Percentiles rank a stretch among this genome's conserved stretches.
Evolutionary conservation across 2,888 invertebrate species (phyloP).

Genomic region (Ormyrus labotus): DNA sequence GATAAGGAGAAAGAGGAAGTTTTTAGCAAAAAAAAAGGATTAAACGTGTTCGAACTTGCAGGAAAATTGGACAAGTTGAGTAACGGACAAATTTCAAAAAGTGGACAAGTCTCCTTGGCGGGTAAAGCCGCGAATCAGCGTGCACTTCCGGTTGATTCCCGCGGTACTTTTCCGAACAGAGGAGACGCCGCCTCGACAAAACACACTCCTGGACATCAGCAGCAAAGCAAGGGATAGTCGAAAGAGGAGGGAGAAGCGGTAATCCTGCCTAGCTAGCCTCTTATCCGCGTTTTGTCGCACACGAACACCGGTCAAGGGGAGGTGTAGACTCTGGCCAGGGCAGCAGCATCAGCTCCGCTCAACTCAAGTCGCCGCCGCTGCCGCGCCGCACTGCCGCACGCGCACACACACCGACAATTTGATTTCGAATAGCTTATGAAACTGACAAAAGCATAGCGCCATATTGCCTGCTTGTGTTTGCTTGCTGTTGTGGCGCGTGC

Average conservation of each 20-base stretch:
- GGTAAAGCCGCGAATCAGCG: constrained; percentile 18
- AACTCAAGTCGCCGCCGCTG: constrained; percentile 1
- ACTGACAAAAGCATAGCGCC: constrained; percentile 74
- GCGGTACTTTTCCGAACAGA: constrained; percentile 10
- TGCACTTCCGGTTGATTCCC: constrained; percentile 46
- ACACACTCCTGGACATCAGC: not conserved
- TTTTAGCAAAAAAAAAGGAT: not conserved
- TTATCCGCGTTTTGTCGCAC: not conserved
- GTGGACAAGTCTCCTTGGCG: constrained; percentile 45
- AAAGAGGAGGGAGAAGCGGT: no score
- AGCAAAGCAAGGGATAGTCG: not conserved
- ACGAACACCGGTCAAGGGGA: not conserved
- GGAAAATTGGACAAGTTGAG: constrained; percentile 44
- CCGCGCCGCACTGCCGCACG: not conserved
- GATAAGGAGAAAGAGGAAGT: no score
- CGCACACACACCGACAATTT: constrained; percentile 26
- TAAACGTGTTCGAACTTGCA: not conserved
- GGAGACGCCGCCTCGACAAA: constrained; percentile 27
- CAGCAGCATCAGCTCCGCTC: constrained; percentile 1
- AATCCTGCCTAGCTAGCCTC: no score
- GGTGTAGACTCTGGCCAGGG: not conserved
- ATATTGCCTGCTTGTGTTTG: constrained; percentile 75
- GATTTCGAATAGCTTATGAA: constrained; percentile 61
- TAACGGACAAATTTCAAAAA: constrained; percentile 50
- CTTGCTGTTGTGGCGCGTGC: constrained; percentile 74